Percentiles rank a stretch among this genome's conserved stretches.
phyloP scores from a whole-genome alignment of 2,888 invertebrate genomes.

The Mantis religiosa region DNA sequence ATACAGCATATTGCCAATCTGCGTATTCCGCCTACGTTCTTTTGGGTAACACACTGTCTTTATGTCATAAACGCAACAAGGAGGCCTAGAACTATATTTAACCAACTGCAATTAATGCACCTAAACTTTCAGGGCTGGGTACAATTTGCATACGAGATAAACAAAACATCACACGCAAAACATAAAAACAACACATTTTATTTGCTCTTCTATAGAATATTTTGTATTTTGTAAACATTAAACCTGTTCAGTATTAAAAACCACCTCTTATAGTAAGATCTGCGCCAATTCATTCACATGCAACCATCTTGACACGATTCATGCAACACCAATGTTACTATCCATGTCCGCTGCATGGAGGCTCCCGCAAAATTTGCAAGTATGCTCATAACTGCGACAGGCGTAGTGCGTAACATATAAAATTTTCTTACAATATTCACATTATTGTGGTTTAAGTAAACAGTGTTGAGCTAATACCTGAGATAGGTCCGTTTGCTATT shows the following conservation, averaged over 20 bases:
- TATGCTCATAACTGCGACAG: constrained; percentile 19
- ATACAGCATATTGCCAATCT: not conserved
- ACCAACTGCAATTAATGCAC: constrained; percentile 24
- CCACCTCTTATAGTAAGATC: constrained; percentile 35
- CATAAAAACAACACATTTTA: not conserved
- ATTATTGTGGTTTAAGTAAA: constrained; percentile 10
- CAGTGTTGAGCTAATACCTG: constrained; percentile 33
- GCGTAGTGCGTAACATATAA: constrained; percentile 4
- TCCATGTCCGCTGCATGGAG: constrained; percentile 32
- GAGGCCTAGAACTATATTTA: constrained; percentile 23
- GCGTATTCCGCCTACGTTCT: not conserved
- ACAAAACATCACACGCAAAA: not conserved
- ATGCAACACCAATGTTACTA: constrained; percentile 37
- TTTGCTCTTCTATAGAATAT: not conserved
- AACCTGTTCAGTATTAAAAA: not conserved
- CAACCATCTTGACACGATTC: constrained; percentile 42
- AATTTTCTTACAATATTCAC: not conserved
- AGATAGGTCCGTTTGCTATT: constrained; percentile 37
- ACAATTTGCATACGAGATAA: not conserved
- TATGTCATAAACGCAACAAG: constrained; percentile 10
- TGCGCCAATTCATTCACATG: constrained; percentile 40
- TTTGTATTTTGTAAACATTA: not conserved
- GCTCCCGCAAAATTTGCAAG: constrained; percentile 29
- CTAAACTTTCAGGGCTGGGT: not conserved
- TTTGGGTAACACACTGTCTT: not conserved